Evolutionary conservation across 2,113 vertebrate species (phyloP).

Genomic region (Scophthalmus maximus): DNA sequence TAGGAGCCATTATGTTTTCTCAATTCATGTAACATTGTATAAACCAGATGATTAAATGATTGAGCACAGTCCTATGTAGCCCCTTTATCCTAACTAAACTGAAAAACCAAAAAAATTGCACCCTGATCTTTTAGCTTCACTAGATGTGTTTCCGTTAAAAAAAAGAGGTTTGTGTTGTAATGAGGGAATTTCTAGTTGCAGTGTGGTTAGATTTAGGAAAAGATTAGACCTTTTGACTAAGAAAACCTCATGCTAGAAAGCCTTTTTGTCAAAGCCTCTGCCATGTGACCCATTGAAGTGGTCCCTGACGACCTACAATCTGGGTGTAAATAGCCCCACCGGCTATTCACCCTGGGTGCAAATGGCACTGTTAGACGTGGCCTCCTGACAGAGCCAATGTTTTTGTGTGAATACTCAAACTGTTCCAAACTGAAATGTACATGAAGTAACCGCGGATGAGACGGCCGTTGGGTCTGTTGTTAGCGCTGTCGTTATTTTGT

Average conservation of each 20-base stretch:
- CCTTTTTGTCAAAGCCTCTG: too few relatives aligned
- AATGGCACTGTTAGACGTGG: background rate
- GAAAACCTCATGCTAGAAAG: background rate
- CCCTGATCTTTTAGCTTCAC: too few relatives aligned
- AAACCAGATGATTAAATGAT: background rate
- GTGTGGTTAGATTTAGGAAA: too few relatives aligned
- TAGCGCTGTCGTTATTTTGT: slow-evolving; percentile 60
- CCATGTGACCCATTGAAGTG: background rate
- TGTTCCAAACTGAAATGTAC: slow-evolving; percentile 26
- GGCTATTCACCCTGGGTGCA: too few relatives aligned
- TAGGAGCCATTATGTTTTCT: too few relatives aligned
- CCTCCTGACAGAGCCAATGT: slow-evolving; percentile 1
- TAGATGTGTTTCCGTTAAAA: too few relatives aligned
- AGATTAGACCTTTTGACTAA: background rate
- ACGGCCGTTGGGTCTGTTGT: slow-evolving; percentile 43
- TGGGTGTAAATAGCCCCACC: background rate
- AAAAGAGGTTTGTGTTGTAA: too few relatives aligned
- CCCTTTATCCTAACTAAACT: background rate
- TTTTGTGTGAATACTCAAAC: slow-evolving; percentile 10
- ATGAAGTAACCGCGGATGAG: slow-evolving; percentile 33
- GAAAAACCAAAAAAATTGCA: background rate
- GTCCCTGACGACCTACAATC: background rate
- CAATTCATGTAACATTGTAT: too few relatives aligned
- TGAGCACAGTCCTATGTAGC: background rate
- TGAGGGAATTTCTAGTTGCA: too few relatives aligned